These are phyloP conservation scores for Tineola bisselliella DNA, from an alignment of 2,888 invertebrate genomes.

Conservation along the genomic window DNA sequence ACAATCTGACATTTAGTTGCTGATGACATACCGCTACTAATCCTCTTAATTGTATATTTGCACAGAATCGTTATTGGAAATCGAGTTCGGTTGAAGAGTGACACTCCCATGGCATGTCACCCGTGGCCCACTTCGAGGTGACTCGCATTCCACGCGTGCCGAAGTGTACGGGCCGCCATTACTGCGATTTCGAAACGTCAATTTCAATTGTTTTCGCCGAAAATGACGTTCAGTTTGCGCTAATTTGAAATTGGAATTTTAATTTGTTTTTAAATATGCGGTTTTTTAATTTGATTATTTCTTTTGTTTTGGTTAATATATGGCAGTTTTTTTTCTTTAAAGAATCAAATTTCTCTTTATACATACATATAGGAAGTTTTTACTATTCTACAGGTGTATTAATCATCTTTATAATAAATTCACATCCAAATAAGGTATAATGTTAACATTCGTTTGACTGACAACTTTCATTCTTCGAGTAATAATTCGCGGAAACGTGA, in stretches of 20 bases:
- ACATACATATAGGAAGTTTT: no score
- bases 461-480: not conserved
- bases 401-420: not conserved
- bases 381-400: no score
- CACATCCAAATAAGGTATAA: not conserved
- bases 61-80: not conserved
- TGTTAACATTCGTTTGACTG: not conserved
- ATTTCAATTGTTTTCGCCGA: not conserved
- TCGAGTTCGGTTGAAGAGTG: not conserved
- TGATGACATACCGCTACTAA: no score
- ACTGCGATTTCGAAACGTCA: not conserved
- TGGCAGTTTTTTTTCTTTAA: no score
- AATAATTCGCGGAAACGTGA: not conserved
- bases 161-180: not conserved
- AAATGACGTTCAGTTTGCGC: no score
- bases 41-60: not conserved
- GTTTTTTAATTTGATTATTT: no score
- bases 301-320: no score
- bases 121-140: not conserved
- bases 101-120: not conserved
- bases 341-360: no score
- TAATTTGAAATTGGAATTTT: no score
- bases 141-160: not conserved
- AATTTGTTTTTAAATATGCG: no score
- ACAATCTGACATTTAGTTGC: no score